Conservation (phyloP, 2,113 vertebrate genomes). For the Sander lucioperca region DNA sequence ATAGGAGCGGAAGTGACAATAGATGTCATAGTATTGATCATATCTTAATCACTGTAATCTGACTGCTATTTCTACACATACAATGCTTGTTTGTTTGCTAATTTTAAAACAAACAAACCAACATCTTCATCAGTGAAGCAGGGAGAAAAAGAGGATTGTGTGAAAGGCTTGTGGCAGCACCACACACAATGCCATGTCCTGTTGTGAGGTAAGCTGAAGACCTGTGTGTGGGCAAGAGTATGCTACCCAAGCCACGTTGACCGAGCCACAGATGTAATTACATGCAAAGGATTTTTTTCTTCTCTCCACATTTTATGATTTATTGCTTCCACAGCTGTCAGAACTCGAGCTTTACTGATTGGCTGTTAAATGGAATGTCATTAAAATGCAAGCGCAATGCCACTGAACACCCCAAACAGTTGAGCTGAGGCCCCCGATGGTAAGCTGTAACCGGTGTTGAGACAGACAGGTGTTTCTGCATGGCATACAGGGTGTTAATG, state of each 20-base stretch:
- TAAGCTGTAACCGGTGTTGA: constrained; percentile 21
- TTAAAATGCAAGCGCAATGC: constrained; percentile 60
- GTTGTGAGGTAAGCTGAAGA: constrained; percentile 41
- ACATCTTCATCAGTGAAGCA: too few species aligned
- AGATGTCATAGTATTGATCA: too few species aligned
- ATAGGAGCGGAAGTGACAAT: too few species aligned
- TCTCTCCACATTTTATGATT: constrained; percentile 63
- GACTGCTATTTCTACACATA: too few species aligned
- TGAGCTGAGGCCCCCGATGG: constrained; percentile 17
- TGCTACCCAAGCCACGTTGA: constrained; percentile 48
- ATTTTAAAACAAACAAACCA: too few species aligned
- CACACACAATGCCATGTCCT: constrained; percentile 40
- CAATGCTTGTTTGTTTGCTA: too few species aligned
- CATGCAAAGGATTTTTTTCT: constrained; percentile 46
- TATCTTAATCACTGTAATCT: too few species aligned
- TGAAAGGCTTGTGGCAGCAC: not conserved
- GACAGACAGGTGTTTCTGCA: constrained; percentile 41
- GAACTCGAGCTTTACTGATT: constrained; percentile 59
- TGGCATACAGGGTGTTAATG: constrained; percentile 46
- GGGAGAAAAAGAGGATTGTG: too few species aligned
- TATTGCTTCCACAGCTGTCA: constrained; percentile 74
- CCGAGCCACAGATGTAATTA: constrained; percentile 65
- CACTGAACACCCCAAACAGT: constrained; percentile 13
- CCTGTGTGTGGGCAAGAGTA: constrained; percentile 27
- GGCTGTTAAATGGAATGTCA: constrained; percentile 66